Conservation (phyloP, 1,140 invertebrate species). For the Panulirus ornatus region DNA sequence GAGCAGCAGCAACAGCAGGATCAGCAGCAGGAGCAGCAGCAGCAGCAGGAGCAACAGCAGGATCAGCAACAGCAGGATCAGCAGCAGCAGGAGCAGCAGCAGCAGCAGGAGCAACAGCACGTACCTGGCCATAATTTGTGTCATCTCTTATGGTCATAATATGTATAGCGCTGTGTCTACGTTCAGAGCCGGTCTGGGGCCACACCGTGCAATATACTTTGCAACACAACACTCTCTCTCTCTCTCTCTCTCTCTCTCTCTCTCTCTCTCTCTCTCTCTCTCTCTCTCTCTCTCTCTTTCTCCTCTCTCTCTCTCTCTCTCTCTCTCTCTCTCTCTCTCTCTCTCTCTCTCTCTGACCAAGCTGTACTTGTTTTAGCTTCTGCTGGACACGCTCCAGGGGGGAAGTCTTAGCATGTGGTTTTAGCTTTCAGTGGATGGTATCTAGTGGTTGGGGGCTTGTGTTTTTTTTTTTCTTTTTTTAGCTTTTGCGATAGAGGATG, state of each 20-base stretch:
- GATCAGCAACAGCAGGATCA: neutral
- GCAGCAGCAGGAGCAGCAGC: neutral
- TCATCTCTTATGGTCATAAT: constrained; percentile 16
- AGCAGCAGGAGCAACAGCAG: neutral
- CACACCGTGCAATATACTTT: neutral
- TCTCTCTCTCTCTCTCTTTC: too few species aligned
- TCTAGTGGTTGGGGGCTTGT: too few species aligned
- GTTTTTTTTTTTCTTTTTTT: too few species aligned
- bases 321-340: too few species aligned
- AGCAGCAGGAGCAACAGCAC: neutral
- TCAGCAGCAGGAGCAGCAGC: neutral
- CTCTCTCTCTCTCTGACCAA: too few species aligned
- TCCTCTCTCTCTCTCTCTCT: too few species aligned
- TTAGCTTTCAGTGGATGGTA: too few species aligned
- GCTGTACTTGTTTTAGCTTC: neutral
- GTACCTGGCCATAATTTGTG: neutral
- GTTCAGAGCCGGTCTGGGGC: neutral
- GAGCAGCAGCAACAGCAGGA: neutral
- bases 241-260: too few species aligned
- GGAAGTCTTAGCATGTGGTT: too few species aligned
- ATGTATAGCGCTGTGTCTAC: neutral
- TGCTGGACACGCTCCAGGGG: neutral
- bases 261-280: too few species aligned
- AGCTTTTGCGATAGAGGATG: too few species aligned
- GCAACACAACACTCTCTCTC: neutral